Evolutionary conservation across 1,140 invertebrate species (phyloP), one percentile per base, ranked within the genome.

Genomic region (Drosophila suzukii): DNA sequence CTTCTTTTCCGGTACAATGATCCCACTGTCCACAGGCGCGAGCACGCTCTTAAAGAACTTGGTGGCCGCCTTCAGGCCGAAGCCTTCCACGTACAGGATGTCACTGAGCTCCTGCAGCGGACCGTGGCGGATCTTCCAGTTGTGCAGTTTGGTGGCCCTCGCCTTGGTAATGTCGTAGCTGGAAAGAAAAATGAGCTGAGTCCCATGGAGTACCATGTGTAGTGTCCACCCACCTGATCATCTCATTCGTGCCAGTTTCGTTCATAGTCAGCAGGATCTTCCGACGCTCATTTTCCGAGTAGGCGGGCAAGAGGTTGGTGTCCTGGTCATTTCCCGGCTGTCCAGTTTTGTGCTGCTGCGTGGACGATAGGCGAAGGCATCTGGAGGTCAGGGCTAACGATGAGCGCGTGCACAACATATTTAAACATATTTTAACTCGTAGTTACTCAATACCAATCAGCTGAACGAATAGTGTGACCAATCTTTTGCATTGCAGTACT

Each of bases 91-190:
- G 41, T 76, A 51, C 0, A 92, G 66, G 39, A 92, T 86, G 24
- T 92, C 90, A 4, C 51, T 61, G 0, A 84, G 34, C 8, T 72
- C 63, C 6, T 68, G 49, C 24, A 91, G 10, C 10, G 76, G 74
- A 10, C 91, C 91, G 62, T 91, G 77, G 1, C 78, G 73, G 0
- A 41, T 38, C 36, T 76, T 89, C 90, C 90, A 91, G 15, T 54
- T 65, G 1, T 80, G 15, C 4, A 92, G 55, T 46, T 90, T 92
- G 10, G 56, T 67, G 0, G 63, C 76, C 27, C 88, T 78, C 0
- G 71, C 62, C 50, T 91, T 91, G 5, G 91, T 78, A 49, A 92
- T 92, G 27, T 92, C 78, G 27, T 76, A 92, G n/a, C 86, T 92
- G 30, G 11, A 76, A 49, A 43, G 30, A 6, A 47, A 41, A n/a